Percentiles rank a stretch among this genome's conserved stretches.
Evolutionary conservation across 2,797 vertebrate species (phyloP).

Genomic region (Ceyx erithaca): DNA sequence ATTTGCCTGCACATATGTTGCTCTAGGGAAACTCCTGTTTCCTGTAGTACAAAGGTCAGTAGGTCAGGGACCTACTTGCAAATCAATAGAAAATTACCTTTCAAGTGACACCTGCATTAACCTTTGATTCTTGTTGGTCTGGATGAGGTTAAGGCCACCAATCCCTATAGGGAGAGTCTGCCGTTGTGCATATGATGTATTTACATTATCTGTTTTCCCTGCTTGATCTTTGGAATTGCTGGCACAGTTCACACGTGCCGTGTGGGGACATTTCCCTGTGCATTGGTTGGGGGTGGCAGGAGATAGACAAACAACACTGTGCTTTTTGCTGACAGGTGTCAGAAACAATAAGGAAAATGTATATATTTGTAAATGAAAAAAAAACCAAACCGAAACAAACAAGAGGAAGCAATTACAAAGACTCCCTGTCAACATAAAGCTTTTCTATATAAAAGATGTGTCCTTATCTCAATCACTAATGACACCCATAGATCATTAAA

Average conservation of each 20-base stretch:
- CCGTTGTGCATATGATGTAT: conserved; percentile 13
- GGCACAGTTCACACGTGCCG: background rate
- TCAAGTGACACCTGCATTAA: conserved; percentile 59
- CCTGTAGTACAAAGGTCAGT: conserved; percentile 34
- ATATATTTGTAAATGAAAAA: background rate
- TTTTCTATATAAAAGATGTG: background rate
- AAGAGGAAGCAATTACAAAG: background rate
- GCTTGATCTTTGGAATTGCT: conserved; percentile 44
- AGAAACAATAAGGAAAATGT: conserved; percentile 40
- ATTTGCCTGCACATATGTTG: conserved; percentile 43
- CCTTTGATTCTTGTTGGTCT: conserved; percentile 53
- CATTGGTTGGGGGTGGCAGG: background rate
- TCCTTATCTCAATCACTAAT: background rate
- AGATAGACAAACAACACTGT: background rate
- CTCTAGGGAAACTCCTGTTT: conserved; percentile 30
- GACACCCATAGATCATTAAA: background rate
- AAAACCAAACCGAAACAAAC: background rate
- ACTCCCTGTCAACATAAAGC: background rate
- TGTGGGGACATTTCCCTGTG: background rate
- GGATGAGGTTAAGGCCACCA: conserved; percentile 21
- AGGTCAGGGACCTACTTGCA: conserved; percentile 58
- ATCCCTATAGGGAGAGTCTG: background rate
- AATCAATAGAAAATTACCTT: conserved; percentile 66
- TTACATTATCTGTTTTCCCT: conserved; percentile 38
- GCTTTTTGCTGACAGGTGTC: conserved; percentile 36